Percentiles rank a stretch among this genome's conserved stretches.
Evolutionary conservation across 2,797 vertebrate genomes (phyloP).

Genomic region (Pampus argenteus): DNA sequence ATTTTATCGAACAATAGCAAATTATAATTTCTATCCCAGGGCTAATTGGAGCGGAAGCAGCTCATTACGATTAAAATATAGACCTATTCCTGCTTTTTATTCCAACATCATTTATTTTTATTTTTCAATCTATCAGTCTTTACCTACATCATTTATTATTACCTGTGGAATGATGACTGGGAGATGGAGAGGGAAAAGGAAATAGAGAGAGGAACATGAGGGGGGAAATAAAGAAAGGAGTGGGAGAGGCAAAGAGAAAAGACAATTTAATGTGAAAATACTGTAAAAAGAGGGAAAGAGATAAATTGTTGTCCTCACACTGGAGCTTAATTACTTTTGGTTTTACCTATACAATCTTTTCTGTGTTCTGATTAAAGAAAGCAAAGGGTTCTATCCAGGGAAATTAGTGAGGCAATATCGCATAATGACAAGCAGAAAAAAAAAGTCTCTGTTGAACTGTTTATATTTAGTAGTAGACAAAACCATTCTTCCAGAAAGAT

Average conservation of each 20-base stretch:
- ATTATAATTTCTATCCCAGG: conserved; percentile 44
- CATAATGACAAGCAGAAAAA: conserved; percentile 23
- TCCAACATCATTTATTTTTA: conserved; percentile 26
- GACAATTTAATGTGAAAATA: conserved; percentile 18
- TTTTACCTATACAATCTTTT: conserved; percentile 45
- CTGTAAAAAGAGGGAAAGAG: conserved; percentile 11
- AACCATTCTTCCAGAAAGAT: not conserved
- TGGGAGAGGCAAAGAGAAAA: not conserved
- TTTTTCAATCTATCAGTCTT: conserved; percentile 21
- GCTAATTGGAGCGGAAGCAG: conserved; percentile 47
- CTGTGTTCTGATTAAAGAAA: conserved; percentile 58
- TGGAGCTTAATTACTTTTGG: conserved; percentile 67
- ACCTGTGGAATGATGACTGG: conserved; percentile 12
- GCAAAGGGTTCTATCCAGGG: conserved; percentile 49
- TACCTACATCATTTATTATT: conserved; percentile 28
- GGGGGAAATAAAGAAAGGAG: not conserved
- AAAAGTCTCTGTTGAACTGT: conserved; percentile 21
- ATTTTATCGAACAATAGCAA: conserved; percentile 26
- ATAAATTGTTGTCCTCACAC: conserved; percentile 41
- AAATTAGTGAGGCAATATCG: conserved; percentile 53
- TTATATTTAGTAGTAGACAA: conserved; percentile 33
- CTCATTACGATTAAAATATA: conserved; percentile 43
- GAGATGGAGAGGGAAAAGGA: not conserved
- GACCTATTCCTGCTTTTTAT: conserved; percentile 39
- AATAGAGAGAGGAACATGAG: conserved; percentile 4